Conservation (phyloP, 1,140 invertebrate genomes). For the Agraylea sexmaculata region DNA sequence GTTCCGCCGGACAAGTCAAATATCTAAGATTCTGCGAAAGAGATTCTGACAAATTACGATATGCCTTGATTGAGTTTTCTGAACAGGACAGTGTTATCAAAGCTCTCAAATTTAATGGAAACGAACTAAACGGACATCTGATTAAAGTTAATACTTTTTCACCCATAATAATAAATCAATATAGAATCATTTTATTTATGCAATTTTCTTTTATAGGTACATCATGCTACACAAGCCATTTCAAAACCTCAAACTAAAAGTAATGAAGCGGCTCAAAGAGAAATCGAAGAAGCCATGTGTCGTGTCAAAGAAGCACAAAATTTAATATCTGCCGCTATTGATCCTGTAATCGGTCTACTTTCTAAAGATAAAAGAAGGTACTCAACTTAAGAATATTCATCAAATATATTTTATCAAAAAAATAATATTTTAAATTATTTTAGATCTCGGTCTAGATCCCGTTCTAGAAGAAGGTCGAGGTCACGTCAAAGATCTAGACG, state of each 20-base stretch:
- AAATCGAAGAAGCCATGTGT: conserved; percentile 96
- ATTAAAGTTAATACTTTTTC: too few species aligned
- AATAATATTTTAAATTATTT: conserved; percentile 23
- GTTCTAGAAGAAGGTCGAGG: conserved; percentile 34
- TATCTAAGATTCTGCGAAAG: conserved; percentile 86
- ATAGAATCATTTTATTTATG: too few species aligned
- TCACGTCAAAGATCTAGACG: conserved; percentile 40
- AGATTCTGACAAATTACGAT: conserved; percentile 59
- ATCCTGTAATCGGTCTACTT: conserved; percentile 74
- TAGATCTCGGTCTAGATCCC: conserved; percentile 41
- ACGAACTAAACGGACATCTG: conserved; percentile 49
- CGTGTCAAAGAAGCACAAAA: conserved; percentile 91
- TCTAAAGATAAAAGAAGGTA: conserved; percentile 70
- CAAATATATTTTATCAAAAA: background rate
- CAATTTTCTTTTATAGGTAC: conserved; percentile 48
- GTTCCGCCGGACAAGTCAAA: conserved; percentile 83
- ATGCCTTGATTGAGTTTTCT: conserved; percentile 87
- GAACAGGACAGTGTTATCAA: conserved; percentile 81
- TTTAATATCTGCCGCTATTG: conserved; percentile 83
- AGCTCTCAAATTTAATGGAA: conserved; percentile 80
- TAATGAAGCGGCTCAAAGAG: conserved; percentile 86
- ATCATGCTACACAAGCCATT: conserved; percentile 83
- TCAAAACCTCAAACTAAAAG: conserved; percentile 88
- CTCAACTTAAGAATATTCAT: conserved; percentile 23
- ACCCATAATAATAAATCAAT: too few species aligned